Evolutionary conservation across 1,140 invertebrate genomes (phyloP), one percentile per base, ranked within the genome.

Genomic region (Cydia fagiglandana): DNA sequence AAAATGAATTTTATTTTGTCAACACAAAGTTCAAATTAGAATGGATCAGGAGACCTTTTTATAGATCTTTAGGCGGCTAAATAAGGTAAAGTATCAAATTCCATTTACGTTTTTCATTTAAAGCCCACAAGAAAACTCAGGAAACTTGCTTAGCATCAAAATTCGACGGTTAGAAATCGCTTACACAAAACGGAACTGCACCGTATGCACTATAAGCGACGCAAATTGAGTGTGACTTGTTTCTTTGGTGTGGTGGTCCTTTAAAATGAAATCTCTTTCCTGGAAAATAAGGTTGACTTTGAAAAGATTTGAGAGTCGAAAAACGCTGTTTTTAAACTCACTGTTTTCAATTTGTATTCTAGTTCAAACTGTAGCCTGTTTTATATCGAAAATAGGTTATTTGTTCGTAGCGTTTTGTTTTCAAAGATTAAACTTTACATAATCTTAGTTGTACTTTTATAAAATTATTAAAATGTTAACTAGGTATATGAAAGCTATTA

Each of bases 271-370:
- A 10, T 12, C 3, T 50, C 3, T 50, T 15, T 3, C 47, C 15
- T 15, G 13, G 15, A 13, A 50, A 13, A 53, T 61, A 73, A 28
- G 41, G 17, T 75, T 70, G 41, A 64, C 74, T 53, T 53, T 20
- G 17, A 30, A 38, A 15, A 50, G 15, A 47, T 56, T 75, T 20
- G 7, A 12, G 6, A 15, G 12, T 50, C 4, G 4, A 15, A 13
- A 15, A 15, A 50, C 47, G 47, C 13, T 50, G 47, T 50, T 50
- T 50, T 30, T 50, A 15, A 13, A 15, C 12, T 0, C 15, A 13
- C 12, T 9, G 9, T 50, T 15, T 50, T 50, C 13, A 15, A 50
- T 50, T 50, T 15, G 47, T 50, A 50, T 50, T 50, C 47, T 2
- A 15, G 47, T 15, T 15, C 47, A 2, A 50, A 50, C 47, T 50